Percentiles rank a stretch among this genome's conserved stretches.
These are phyloP conservation scores for Apamea anceps DNA, from an alignment of 2,888 invertebrate genomes.

Conservation along the genomic window DNA sequence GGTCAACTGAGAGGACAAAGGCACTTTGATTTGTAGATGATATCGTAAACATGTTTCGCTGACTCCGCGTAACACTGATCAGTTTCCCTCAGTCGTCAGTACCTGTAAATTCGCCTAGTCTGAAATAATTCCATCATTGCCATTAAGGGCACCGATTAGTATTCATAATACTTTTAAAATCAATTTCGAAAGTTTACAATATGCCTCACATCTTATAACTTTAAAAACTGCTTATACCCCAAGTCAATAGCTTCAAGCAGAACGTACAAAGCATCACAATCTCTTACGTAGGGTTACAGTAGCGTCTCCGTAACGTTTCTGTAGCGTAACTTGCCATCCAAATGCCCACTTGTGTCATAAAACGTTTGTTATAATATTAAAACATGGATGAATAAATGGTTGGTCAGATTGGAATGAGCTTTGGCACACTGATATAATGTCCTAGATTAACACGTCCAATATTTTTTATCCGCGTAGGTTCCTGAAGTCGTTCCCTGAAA, in stretches of 20 bases:
- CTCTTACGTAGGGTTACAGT: neutral
- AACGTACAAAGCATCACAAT: neutral
- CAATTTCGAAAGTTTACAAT: neutral
- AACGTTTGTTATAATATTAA: neutral
- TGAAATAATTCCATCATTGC: neutral
- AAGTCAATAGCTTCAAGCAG: neutral
- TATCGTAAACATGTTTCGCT: neutral
- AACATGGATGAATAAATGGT: neutral
- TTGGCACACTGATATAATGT: neutral
- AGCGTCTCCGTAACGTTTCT: neutral
- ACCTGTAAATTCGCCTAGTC: neutral
- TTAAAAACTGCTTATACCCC: neutral
- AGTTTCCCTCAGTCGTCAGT: too few species aligned
- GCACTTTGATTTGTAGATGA: slow-evolving; percentile 20
- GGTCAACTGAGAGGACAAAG: neutral
- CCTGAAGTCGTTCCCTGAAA: too few species aligned
- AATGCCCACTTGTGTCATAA: neutral
- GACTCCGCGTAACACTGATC: too few species aligned
- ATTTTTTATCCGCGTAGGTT: neutral
- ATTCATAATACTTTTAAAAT: neutral
- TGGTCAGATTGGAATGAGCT: neutral
- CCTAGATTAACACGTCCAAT: neutral
- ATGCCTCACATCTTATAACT: neutral
- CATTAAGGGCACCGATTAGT: neutral
- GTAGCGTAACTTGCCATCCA: neutral